phyloP scores from a whole-genome alignment of 2,888 invertebrate genomes.

The Seira ritae region DNA sequence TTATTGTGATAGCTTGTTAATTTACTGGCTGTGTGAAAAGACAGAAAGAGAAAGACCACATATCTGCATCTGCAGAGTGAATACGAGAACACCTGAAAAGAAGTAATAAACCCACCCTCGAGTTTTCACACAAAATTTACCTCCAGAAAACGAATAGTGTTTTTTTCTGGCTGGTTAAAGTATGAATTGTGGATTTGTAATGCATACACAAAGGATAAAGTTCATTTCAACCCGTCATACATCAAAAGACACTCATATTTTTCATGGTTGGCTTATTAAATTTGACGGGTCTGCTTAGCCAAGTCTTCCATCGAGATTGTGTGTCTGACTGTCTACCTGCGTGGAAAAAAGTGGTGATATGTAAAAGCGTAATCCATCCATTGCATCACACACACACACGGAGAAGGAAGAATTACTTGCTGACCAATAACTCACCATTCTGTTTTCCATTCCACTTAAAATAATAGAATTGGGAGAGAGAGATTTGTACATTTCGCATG shows the following conservation, averaged over 20 bases:
- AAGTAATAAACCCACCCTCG: slow-evolving; percentile 21
- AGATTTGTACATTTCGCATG: too few species aligned
- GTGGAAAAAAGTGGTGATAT: too few species aligned
- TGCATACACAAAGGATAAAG: slow-evolving; percentile 53
- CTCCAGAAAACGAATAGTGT: background rate
- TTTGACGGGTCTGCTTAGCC: slow-evolving; percentile 56
- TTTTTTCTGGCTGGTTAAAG: background rate
- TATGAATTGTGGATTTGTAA: slow-evolving; percentile 53
- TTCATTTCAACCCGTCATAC: slow-evolving; percentile 61
- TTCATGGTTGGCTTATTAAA: slow-evolving; percentile 65
- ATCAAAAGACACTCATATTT: slow-evolving; percentile 60
- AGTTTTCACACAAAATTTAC: background rate
- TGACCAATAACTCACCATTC: slow-evolving; percentile 7
- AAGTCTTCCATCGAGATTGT: slow-evolving; percentile 26
- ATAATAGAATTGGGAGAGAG: background rate
- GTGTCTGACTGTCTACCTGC: too few species aligned
- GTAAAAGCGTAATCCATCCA: background rate
- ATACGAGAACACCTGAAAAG: slow-evolving; percentile 31
- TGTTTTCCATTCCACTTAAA: background rate
- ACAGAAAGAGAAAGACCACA: slow-evolving; percentile 38
- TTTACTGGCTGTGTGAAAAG: slow-evolving; percentile 46
- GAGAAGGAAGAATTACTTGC: background rate
- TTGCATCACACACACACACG: background rate
- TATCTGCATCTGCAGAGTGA: slow-evolving; percentile 17
- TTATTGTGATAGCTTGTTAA: slow-evolving; percentile 60